Percentiles rank a stretch among this genome's conserved stretches.
phyloP scores from a whole-genome alignment of 2,888 invertebrate species.

The Ceramica pisi region DNA sequence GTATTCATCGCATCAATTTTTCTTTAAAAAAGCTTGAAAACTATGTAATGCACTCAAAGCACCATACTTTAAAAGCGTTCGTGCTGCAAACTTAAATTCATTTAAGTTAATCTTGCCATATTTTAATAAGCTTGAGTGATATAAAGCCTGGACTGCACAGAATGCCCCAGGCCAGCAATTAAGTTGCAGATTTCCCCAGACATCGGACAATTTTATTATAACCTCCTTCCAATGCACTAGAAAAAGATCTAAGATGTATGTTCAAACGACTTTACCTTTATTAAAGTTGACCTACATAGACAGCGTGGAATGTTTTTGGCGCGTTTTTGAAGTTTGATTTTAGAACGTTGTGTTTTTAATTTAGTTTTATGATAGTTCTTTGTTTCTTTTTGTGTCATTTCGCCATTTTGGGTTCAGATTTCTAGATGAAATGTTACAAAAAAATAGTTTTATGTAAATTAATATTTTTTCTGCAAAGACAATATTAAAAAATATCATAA shows the following conservation, averaged over 20 bases:
- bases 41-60: background rate
- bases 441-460: background rate
- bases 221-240: slow-evolving; percentile 47
- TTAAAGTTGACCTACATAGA: slow-evolving; percentile 56
- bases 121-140: slow-evolving; percentile 45
- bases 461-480: too few species aligned
- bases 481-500: too few species aligned
- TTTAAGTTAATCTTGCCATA: slow-evolving; percentile 31
- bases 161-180: slow-evolving; percentile 61
- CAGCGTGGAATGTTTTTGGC: slow-evolving; percentile 36
- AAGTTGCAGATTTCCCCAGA: slow-evolving; percentile 66
- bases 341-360: slow-evolving; percentile 20
- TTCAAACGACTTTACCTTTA: slow-evolving; percentile 54
- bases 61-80: background rate
- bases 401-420: background rate
- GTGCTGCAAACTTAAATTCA: background rate
- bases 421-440: background rate
- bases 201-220: slow-evolving; percentile 62
- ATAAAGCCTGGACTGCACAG: slow-evolving; percentile 10
- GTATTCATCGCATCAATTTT: too few species aligned
- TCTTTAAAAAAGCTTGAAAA: background rate
- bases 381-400: slow-evolving; percentile 6
- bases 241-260: slow-evolving; percentile 54
- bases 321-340: slow-evolving; percentile 26
- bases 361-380: background rate